A percentile compares a stretch with the other conserved stretches of the same genome.
Conservation (phyloP, 2,113 vertebrate species). For the Erythrocercus mccallii region DNA sequence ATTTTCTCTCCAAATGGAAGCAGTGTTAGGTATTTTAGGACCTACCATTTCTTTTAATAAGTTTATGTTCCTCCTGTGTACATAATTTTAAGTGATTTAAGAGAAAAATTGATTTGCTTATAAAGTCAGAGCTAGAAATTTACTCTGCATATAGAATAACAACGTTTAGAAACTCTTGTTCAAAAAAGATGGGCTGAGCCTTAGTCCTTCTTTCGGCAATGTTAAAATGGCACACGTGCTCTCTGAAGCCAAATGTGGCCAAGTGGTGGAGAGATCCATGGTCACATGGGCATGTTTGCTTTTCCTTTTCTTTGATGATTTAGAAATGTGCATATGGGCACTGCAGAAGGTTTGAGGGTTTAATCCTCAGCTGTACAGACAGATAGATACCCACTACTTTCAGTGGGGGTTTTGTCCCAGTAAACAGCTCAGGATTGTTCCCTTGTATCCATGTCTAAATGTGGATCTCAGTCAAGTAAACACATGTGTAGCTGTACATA, state of each 20-base stretch:
- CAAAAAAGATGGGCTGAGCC: background rate
- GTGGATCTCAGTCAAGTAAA: background rate
- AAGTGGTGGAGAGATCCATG: background rate
- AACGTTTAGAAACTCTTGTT: background rate
- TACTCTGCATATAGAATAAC: background rate
- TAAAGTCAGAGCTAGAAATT: background rate
- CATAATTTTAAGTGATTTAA: background rate
- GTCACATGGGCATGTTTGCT: background rate
- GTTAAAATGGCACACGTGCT: background rate
- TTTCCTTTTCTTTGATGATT: background rate
- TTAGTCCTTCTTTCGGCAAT: fast-evolving
- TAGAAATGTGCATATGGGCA: background rate
- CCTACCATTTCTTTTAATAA: background rate
- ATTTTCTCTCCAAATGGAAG: background rate
- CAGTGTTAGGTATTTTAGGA: background rate
- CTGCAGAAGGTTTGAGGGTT: background rate
- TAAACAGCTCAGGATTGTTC: background rate
- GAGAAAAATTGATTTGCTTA: background rate
- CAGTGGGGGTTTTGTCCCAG: background rate
- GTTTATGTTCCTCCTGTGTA: background rate
- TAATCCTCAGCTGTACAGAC: background rate
- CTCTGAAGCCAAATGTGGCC: background rate
- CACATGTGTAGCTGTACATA: fast-evolving
- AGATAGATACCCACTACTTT: fast-evolving
- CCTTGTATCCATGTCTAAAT: background rate